These are phyloP conservation scores for Drosophila lacicola DNA, from an alignment of 2,888 invertebrate species.

Conservation along the genomic window DNA sequence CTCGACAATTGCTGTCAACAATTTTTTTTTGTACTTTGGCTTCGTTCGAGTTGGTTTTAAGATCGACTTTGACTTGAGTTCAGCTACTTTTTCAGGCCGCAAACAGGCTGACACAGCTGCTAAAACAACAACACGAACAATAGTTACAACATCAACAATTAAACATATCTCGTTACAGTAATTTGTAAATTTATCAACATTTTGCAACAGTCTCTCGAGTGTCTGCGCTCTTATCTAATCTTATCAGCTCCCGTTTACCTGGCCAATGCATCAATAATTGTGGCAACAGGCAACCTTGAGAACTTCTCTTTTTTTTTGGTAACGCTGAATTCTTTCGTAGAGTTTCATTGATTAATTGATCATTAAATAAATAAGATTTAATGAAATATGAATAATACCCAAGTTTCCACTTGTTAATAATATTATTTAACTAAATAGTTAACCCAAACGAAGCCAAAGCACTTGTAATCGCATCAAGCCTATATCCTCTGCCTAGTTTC, in stretches of 20 bases:
- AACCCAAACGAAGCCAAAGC: no score
- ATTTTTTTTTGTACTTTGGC: conserved; percentile 38
- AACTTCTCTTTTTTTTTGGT: conserved; percentile 12
- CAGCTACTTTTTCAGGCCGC: conserved; percentile 36
- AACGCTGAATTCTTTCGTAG: neutral
- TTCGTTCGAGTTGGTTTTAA: conserved; percentile 17
- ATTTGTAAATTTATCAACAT: conserved; percentile 39
- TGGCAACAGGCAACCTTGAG: conserved; percentile 42
- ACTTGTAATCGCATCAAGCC: no score
- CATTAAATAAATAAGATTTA: no score
- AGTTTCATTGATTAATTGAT: neutral
- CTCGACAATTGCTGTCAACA: conserved; percentile 78
- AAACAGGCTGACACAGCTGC: conserved; percentile 60
- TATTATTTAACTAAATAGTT: no score
- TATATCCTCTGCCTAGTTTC: neutral
- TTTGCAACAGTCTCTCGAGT: conserved; percentile 30
- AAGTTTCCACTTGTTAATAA: no score
- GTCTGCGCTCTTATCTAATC: conserved; percentile 51
- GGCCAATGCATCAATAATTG: conserved; percentile 24
- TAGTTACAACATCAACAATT: conserved; percentile 3
- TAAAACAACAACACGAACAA: conserved; percentile 21
- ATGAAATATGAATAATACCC: no score
- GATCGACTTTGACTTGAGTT: conserved; percentile 24
- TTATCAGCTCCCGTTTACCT: conserved; percentile 42
- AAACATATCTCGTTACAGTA: conserved; percentile 6